These are phyloP conservation scores for Pseudomyrmex pallidus DNA, from an alignment of 1,140 invertebrate genomes.

Conservation along the genomic window DNA sequence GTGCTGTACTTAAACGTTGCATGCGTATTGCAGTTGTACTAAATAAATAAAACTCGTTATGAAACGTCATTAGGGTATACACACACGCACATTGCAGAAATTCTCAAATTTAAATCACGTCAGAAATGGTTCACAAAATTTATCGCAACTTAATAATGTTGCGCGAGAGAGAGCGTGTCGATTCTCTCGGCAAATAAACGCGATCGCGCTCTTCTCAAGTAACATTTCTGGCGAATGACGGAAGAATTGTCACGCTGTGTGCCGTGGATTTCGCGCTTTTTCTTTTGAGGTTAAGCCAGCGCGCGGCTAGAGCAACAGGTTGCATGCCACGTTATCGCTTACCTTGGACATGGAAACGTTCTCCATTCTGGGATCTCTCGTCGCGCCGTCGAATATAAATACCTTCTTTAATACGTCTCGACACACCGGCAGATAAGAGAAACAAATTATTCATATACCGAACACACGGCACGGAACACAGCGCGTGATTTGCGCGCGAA, in stretches of 20 bases:
- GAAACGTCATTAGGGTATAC: no score
- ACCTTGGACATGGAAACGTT: conserved; percentile 80
- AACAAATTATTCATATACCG: background rate
- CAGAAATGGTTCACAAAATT: no score
- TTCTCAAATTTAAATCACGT: no score
- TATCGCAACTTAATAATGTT: no score
- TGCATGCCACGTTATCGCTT: conserved; percentile 59
- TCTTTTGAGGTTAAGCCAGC: conserved; percentile 73
- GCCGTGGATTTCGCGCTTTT: background rate
- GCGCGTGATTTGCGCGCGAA: background rate
- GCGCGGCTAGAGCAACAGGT: conserved; percentile 74
- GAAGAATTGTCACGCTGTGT: background rate
- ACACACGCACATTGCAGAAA: no score
- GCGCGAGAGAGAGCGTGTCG: background rate
- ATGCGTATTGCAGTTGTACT: no score
- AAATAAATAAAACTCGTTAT: no score
- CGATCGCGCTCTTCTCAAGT: no score
- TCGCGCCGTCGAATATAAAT: background rate
- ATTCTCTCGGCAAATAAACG: no score
- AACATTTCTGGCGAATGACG: conserved; percentile 16
- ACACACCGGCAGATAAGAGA: background rate
- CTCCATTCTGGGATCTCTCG: conserved; percentile 69
- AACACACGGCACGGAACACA: background rate
- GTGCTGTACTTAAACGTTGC: no score
- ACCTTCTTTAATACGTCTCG: background rate